These are phyloP conservation scores for Buathra laborator DNA, from an alignment of 2,888 invertebrate genomes.

Conservation along the genomic window DNA sequence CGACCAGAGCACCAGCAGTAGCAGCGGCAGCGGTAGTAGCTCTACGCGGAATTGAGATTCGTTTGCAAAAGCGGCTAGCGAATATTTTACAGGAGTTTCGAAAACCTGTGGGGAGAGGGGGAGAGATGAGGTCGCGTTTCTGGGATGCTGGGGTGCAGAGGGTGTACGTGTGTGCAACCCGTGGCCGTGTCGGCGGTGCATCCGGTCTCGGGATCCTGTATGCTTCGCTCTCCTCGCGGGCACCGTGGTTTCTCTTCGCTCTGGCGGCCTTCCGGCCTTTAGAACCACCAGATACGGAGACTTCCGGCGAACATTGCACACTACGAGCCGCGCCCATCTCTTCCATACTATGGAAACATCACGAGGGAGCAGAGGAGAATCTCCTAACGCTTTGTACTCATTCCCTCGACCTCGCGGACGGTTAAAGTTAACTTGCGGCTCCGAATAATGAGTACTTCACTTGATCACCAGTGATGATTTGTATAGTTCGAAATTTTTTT, in stretches of 20 bases:
- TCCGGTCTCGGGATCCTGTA: constrained; percentile 21
- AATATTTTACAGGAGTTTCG: constrained; percentile 56
- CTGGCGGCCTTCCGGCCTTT: constrained; percentile 59
- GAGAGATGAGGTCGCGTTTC: constrained; percentile 14
- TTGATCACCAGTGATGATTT: background rate
- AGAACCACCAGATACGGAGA: constrained; percentile 61
- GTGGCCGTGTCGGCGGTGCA: constrained; percentile 17
- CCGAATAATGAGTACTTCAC: constrained; percentile 5
- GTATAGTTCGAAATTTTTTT: background rate
- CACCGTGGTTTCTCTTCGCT: constrained; percentile 36
- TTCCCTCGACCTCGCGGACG: background rate
- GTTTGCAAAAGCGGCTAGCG: constrained; percentile 48
- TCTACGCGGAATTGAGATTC: constrained; percentile 46
- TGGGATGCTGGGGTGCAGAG: constrained; percentile 4
- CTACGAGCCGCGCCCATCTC: constrained; percentile 1
- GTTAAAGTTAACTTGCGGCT: background rate
- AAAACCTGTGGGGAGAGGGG: constrained; percentile 5
- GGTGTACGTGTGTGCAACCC: background rate
- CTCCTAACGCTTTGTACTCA: constrained; percentile 13
- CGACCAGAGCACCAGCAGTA: background rate
- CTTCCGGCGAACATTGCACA: constrained; percentile 45
- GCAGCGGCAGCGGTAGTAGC: background rate
- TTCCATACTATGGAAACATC: constrained; percentile 15
- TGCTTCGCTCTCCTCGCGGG: constrained; percentile 8
- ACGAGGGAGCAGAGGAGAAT: constrained; percentile 5